Conservation (phyloP, 2,113 vertebrate genomes). For the Crotophaga sulcirostris region DNA sequence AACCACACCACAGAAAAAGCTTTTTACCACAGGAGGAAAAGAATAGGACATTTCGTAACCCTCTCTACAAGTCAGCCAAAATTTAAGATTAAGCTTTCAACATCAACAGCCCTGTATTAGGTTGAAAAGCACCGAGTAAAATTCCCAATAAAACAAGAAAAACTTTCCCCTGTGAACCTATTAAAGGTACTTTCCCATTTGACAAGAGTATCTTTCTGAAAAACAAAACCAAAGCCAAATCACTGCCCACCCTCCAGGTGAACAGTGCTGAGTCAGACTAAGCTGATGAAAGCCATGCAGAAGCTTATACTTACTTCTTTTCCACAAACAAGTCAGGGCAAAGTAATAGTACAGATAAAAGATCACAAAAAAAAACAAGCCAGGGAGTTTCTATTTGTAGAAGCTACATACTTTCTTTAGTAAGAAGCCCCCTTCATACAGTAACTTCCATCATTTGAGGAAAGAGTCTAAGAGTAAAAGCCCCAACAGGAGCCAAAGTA, state of each 20-base stretch:
- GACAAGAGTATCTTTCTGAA: neutral
- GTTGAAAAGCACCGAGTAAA: neutral
- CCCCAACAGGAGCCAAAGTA: neutral
- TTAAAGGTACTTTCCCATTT: neutral
- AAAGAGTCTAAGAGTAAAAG: neutral
- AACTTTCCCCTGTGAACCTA: neutral
- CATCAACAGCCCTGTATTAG: neutral
- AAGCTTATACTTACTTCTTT: neutral
- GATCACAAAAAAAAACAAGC: neutral
- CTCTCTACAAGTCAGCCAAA: neutral
- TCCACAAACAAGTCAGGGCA: constrained; percentile 27
- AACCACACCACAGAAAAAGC: neutral
- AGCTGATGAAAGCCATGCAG: neutral
- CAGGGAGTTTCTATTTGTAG: constrained; percentile 12
- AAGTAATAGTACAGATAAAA: neutral
- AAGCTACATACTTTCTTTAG: neutral
- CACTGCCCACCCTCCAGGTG: neutral
- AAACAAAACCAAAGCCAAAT: neutral
- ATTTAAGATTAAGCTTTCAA: neutral
- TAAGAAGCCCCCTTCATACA: neutral
- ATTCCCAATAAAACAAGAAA: neutral
- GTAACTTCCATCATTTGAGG: neutral
- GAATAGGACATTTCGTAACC: neutral
- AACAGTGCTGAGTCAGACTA: constrained; percentile 8
- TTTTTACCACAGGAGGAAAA: neutral